Conservation (phyloP, 1,140 invertebrate genomes). For the Pectinophora gossypiella region DNA sequence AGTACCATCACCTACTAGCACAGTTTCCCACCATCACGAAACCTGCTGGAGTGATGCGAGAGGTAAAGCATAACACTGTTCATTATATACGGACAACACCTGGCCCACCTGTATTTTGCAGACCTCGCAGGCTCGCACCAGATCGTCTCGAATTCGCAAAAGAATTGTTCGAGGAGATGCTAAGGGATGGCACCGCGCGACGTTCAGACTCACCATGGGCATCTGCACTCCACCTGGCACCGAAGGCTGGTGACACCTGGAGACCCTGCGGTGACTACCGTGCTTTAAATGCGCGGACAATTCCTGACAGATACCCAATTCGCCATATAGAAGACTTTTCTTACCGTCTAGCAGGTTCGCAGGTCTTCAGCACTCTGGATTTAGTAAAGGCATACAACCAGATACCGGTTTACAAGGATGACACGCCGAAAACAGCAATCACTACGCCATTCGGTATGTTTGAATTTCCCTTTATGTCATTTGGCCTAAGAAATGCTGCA, state of each 20-base stretch:
- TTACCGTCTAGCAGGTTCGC: neutral
- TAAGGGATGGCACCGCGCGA: constrained; percentile 25
- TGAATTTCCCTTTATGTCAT: too few relatives aligned
- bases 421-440: constrained; percentile 38
- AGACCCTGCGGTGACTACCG: constrained; percentile 46
- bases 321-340: neutral
- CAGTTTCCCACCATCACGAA: constrained; percentile 4
- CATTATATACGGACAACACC: too few relatives aligned
- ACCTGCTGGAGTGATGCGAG: constrained; percentile 10
- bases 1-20: too few relatives aligned
- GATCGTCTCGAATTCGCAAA: constrained; percentile 30
- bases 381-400: constrained; percentile 55
- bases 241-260: constrained; percentile 52
- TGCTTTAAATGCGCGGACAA: constrained; percentile 42
- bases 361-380: constrained; percentile 35
- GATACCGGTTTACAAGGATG: too few relatives aligned
- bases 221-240: constrained; percentile 37
- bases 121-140: constrained; percentile 37
- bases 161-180: constrained; percentile 47
- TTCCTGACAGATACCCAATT: neutral
- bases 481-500: too few relatives aligned
- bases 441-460: too few relatives aligned
- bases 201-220: neutral
- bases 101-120: constrained; percentile 29
- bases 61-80: neutral